These are phyloP conservation scores for Diorhabda carinulata DNA, from an alignment of 1,140 invertebrate species.

Conservation along the genomic window DNA sequence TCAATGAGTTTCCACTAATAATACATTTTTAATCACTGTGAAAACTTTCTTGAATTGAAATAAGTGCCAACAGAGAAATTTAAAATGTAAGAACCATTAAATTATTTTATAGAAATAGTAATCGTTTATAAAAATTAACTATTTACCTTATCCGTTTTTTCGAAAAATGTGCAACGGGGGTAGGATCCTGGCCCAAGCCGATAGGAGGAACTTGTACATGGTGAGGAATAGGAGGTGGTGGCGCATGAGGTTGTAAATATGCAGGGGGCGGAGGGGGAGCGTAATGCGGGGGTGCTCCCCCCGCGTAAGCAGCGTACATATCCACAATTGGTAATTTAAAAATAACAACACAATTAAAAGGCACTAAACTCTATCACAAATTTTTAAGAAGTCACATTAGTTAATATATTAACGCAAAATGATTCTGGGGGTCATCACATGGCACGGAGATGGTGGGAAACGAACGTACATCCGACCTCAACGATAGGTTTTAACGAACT, in stretches of 20 bases:
- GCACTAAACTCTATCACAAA: conserved; percentile 13
- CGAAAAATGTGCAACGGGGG: conserved; percentile 48
- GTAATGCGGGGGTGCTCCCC: conserved; percentile 55
- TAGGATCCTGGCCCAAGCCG: conserved; percentile 45
- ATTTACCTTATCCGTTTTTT: conserved; percentile 48
- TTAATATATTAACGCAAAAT: not conserved
- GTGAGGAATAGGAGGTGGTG: conserved; percentile 47
- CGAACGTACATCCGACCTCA: not conserved
- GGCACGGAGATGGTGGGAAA: not conserved
- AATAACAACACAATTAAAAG: conserved; percentile 3
- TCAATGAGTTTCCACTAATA: too few relatives aligned
- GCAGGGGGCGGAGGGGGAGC: conserved; percentile 51
- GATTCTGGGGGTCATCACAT: not conserved
- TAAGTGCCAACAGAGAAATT: too few relatives aligned
- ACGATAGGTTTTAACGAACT: conserved; percentile 9
- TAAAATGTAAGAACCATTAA: too few relatives aligned
- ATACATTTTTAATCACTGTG: too few relatives aligned
- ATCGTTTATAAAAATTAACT: too few relatives aligned
- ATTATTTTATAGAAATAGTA: too few relatives aligned
- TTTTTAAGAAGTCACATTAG: not conserved
- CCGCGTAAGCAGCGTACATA: conserved; percentile 52
- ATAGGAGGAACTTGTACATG: conserved; percentile 41
- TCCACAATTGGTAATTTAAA: conserved; percentile 26
- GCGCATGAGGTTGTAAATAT: conserved; percentile 50
- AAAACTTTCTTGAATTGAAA: too few relatives aligned